Conservation (phyloP, 2,888 invertebrate species). For the Acrobasis consociella region DNA sequence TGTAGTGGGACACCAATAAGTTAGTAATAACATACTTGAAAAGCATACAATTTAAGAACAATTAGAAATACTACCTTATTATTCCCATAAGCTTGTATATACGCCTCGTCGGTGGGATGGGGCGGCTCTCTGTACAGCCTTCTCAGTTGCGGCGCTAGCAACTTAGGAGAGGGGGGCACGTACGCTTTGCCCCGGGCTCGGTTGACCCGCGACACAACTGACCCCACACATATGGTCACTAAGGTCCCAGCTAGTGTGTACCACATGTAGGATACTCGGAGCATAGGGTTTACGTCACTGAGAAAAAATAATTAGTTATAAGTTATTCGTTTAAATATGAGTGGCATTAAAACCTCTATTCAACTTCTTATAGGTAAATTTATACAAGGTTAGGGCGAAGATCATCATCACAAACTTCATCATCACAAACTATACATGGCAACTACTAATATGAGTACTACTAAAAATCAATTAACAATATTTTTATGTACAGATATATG, state of each 20-base stretch:
- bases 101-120: conserved; percentile 67
- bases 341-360: no score
- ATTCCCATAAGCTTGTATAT: conserved; percentile 67
- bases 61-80: conserved; percentile 40
- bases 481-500: no score
- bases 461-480: no score
- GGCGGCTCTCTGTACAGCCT: conserved; percentile 78
- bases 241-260: conserved; percentile 83
- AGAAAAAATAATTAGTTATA: conserved; percentile 13
- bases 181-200: conserved; percentile 56
- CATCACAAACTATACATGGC: no score
- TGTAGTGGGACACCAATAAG: no score
- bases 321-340: no score
- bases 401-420: no score
- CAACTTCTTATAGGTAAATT: no score
- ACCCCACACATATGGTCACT: conserved; percentile 61
- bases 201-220: conserved; percentile 54
- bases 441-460: no score
- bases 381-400: no score
- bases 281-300: conserved; percentile 83
- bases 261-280: conserved; percentile 90
- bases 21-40: no score
- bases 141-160: conserved; percentile 88
- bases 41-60: neutral
- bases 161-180: conserved; percentile 65